phyloP scores from a whole-genome alignment of 2,888 invertebrate species.

The Drosophila algonquin region DNA sequence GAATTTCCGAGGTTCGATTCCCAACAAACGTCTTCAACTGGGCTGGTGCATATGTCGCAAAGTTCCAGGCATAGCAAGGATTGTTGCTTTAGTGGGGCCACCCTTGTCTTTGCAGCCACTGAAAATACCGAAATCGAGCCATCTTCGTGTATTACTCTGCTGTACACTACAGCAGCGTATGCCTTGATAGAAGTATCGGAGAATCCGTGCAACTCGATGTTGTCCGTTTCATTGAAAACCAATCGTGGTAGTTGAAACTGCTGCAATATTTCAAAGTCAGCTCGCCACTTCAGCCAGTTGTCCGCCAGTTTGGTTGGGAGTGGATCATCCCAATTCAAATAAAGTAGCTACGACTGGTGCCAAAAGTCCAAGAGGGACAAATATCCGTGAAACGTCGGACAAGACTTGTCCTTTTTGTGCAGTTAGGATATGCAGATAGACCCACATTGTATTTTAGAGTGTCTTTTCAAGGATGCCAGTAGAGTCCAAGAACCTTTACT shows the following conservation, averaged over 20 bases:
- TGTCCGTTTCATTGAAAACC: background rate
- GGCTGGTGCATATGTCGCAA: constrained; percentile 1
- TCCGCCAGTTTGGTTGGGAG: background rate
- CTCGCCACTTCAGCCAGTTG: constrained; percentile 1
- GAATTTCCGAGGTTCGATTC: constrained; percentile 8
- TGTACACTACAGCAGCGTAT: constrained; percentile 7
- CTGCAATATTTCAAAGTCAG: too few species aligned
- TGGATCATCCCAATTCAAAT: background rate
- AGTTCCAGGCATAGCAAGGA: too few species aligned
- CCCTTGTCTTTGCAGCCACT: too few species aligned
- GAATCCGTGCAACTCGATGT: constrained; percentile 10
- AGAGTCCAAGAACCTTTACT: too few species aligned
- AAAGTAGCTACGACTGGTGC: background rate
- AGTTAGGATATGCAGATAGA: too few species aligned
- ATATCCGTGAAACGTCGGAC: background rate
- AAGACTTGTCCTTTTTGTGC: constrained; percentile 1
- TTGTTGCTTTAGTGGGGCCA: too few species aligned
- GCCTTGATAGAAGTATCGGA: constrained; percentile 14
- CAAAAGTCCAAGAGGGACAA: background rate
- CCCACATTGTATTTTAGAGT: background rate
- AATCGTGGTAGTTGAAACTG: constrained; percentile 1
- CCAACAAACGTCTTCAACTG: constrained; percentile 8
- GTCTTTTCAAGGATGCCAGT: too few species aligned
- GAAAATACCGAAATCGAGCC: too few species aligned
- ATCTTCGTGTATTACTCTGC: background rate